A percentile compares a stretch with the other conserved stretches of the same genome.
Evolutionary conservation across 2,888 invertebrate species (phyloP).

Genomic region (Cremastinae sp.): DNA sequence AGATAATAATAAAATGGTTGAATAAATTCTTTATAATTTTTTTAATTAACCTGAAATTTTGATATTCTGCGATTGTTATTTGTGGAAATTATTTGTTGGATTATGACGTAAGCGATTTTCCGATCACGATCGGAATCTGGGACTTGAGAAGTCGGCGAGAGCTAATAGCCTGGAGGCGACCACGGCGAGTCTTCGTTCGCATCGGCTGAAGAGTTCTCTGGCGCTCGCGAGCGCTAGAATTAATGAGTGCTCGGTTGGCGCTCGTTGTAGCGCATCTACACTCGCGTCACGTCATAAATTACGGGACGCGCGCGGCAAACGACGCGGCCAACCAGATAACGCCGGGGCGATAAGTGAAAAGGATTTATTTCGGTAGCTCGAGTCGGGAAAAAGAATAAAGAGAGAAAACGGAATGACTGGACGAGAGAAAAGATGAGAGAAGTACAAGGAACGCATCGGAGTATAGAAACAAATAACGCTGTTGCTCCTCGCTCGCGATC

Average conservation of each 20-base stretch:
- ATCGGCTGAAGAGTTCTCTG: conserved; percentile 10
- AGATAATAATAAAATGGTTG: no score
- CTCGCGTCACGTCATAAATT: conserved; percentile 61
- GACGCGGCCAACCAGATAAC: conserved; percentile 58
- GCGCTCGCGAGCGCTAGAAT: conserved; percentile 43
- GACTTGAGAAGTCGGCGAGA: conserved; percentile 6
- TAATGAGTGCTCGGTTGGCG: conserved; percentile 59
- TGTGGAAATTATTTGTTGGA: no score
- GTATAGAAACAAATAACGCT: conserved; percentile 53
- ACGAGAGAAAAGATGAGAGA: conserved; percentile 18
- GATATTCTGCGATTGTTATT: no score
- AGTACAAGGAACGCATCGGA: conserved; percentile 10
- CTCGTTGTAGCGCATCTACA: conserved; percentile 29
- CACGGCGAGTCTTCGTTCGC: background rate
- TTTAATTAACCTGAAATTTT: no score
- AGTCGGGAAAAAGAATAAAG: conserved; percentile 18
- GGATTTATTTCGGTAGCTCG: conserved; percentile 62
- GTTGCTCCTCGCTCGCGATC: background rate
- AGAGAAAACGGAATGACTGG: conserved; percentile 5
- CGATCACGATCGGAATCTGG: no score
- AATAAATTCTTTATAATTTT: no score
- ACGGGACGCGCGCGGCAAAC: conserved; percentile 54
- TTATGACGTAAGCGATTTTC: no score
- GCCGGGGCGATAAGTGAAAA: conserved; percentile 63
- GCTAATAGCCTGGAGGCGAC: conserved; percentile 31